phyloP scores from a whole-genome alignment of 2,113 vertebrate species.

The Ceratotherium simum region DNA sequence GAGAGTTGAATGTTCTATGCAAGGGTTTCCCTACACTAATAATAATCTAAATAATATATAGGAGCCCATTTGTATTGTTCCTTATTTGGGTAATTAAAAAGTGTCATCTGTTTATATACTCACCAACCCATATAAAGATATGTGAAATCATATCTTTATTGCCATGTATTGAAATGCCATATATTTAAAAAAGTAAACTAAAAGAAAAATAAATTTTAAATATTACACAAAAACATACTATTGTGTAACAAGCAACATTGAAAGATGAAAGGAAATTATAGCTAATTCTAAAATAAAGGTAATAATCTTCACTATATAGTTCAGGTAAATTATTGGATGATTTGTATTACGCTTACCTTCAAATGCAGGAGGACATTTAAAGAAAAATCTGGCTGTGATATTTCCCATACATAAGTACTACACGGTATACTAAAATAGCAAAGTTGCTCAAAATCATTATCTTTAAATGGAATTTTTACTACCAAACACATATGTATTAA shows the following conservation, averaged over 20 bases:
- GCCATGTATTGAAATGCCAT: not conserved
- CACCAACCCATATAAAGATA: not conserved
- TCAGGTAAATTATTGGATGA: conserved; percentile 40
- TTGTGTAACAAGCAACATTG: not conserved
- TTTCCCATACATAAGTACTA: not conserved
- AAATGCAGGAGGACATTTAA: conserved; percentile 50
- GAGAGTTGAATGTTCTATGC: not conserved
- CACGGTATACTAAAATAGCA: not conserved
- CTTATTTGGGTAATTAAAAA: conserved; percentile 36
- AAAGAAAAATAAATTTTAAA: conserved; percentile 37
- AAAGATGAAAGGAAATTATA: conserved; percentile 49
- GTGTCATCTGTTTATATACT: not conserved
- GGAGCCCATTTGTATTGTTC: not conserved
- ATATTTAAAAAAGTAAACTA: conserved; percentile 13
- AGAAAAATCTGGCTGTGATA: not conserved
- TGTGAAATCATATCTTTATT: not conserved
- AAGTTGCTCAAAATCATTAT: conserved; percentile 47
- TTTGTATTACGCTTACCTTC: conserved; percentile 25
- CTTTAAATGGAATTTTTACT: conserved; percentile 11
- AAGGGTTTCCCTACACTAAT: not conserved
- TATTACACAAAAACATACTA: not conserved
- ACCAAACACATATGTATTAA: conserved; percentile 18
- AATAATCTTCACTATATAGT: conserved; percentile 16
- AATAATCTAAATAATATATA: conserved; percentile 23
- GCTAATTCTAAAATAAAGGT: conserved; percentile 48